phyloP scores from a whole-genome alignment of 2,113 vertebrate genomes.

The Sapayoa aenigma region DNA sequence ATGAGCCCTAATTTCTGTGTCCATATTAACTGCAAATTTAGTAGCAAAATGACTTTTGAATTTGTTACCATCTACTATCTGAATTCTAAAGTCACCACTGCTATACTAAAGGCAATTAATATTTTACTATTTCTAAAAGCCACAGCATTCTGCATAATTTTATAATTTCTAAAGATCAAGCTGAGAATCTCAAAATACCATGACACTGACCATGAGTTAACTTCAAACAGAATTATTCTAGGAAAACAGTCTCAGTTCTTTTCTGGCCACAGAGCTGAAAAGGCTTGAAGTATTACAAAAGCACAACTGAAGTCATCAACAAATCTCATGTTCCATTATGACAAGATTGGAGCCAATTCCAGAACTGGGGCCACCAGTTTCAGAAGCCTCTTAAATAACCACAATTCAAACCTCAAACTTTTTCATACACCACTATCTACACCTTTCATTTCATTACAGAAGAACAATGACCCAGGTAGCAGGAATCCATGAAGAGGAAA shows the following conservation, averaged over 20 bases:
- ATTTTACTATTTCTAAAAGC: background rate
- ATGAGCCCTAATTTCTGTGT: background rate
- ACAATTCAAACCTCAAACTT: background rate
- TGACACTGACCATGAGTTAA: background rate
- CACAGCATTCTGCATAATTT: background rate
- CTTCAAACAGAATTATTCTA: background rate
- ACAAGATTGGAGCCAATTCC: background rate
- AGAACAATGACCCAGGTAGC: background rate
- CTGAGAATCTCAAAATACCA: background rate
- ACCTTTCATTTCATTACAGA: background rate
- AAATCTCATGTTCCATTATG: background rate
- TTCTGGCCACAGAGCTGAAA: background rate
- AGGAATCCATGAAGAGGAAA: background rate
- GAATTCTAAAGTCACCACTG: background rate
- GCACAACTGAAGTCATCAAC: background rate
- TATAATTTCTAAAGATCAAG: background rate
- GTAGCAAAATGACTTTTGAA: background rate
- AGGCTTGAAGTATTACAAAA: background rate
- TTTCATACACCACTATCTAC: background rate
- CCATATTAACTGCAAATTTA: background rate
- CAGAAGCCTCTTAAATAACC: background rate
- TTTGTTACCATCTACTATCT: background rate
- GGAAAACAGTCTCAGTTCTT: background rate
- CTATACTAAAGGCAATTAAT: background rate
- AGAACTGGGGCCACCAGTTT: background rate